Base-by-base conservation (phyloP, 2,797 vertebrate genomes). In the Cottoperca gobio region DNA sequence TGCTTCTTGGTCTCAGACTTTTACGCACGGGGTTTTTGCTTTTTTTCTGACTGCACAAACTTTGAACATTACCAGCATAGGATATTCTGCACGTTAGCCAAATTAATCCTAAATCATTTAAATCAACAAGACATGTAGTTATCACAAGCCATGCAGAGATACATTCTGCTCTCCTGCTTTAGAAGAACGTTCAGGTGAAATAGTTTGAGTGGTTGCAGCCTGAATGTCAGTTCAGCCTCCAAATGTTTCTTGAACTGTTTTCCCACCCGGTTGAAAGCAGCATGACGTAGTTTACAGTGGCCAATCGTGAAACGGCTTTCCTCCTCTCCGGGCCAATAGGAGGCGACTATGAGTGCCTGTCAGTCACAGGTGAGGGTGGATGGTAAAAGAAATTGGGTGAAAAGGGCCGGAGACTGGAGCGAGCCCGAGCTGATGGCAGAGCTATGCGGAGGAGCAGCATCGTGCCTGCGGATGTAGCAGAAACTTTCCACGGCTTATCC, bases 321-420 rank as follows among this genome's bases (percentile, higher is more conserved):
- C 85, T 78, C 37, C 33, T 39, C 19, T 57, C 8, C 24, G 21
- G 76, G 61, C 95, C 94, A 95, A 95, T 95, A 11, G 89, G 88
- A 87, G 70, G 9, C n/a, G 19, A 39, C 49, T 80, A 86, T 86
- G 69, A 53, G 82, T 68, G 88, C 81, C 93, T 95, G 96, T 95
- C 95, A 92, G 89, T 95, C 95, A 94, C 91, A 94, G 87, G 94
- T 93, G 94, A 96, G 95, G 94, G 92, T 93, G 93, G 93, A 92
- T 88, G 84, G 91, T 87, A 73, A 87, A 90, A 70, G 81, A 84
- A 78, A 26, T 50, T 81, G 88, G 83, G 89, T 92, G 92, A 93
- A 96, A 96, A 93, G 93, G 93, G 88, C 88, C 88, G 86, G 92
- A 92, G 92, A 77, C 58, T 10, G 77, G 83, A 92, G 85, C 33